phyloP scores from a whole-genome alignment of 2,797 vertebrate genomes.

The Coregonus ussuriensis region DNA sequence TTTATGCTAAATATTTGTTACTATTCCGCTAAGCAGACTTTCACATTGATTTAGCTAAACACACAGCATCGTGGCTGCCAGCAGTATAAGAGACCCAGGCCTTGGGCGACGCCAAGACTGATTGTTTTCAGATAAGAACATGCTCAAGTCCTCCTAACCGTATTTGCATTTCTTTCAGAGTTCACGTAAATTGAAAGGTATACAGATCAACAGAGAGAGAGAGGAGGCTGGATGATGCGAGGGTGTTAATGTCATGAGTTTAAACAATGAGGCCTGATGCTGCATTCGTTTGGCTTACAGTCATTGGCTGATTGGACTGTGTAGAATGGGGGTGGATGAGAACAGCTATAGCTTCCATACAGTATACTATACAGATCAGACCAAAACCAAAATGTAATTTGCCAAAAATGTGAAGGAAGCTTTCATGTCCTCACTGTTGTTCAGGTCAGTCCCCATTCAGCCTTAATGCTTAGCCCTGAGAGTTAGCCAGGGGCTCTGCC shows the following conservation, averaged over 20 bases:
- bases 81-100: conserved; percentile 73
- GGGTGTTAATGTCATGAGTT: conserved; percentile 61
- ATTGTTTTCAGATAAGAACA: conserved; percentile 80
- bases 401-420: conserved; percentile 56
- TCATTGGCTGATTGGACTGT: conserved; percentile 62
- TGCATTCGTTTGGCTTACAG: conserved; percentile 44
- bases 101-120: conserved; percentile 71
- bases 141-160: conserved; percentile 72
- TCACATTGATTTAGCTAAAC: conserved; percentile 81
- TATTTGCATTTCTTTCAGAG: conserved; percentile 73
- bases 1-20: conserved; percentile 61
- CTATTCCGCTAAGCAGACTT: conserved; percentile 70
- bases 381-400: conserved; percentile 64
- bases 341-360: conserved; percentile 11
- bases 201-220: conserved; percentile 64
- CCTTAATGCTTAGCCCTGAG: conserved; percentile 49
- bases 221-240: conserved; percentile 46
- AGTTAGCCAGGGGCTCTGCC: conserved; percentile 56
- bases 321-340: conserved; percentile 38
- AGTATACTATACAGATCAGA: neutral
- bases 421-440: conserved; percentile 66
- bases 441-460: conserved; percentile 61
- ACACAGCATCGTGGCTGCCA: conserved; percentile 73
- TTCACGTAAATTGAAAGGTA: conserved; percentile 76
- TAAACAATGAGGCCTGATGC: conserved; percentile 58